phyloP scores from a whole-genome alignment of 2,797 vertebrate species.

The Amazonetta brasiliensis region DNA sequence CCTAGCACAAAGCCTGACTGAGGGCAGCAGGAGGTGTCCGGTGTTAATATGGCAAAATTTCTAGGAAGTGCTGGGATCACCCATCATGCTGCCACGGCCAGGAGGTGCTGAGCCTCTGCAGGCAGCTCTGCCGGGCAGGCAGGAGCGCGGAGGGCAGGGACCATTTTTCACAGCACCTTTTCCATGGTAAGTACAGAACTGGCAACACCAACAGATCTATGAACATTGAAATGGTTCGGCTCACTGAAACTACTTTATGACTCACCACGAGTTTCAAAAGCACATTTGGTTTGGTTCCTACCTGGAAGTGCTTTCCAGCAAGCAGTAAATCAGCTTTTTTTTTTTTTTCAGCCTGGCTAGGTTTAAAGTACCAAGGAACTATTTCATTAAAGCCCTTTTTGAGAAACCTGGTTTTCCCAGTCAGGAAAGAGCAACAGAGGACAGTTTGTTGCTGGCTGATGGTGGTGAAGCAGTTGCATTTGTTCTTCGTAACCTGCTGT shows the following conservation, averaged over 20 bases:
- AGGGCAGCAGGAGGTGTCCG: too few species aligned
- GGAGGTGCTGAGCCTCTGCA: neutral
- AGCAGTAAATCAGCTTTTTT: neutral
- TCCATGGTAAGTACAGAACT: rapidly evolving
- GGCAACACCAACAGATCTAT: neutral
- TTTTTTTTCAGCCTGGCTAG: neutral
- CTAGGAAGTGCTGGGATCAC: too few species aligned
- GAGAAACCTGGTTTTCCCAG: neutral
- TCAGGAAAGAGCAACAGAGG: neutral
- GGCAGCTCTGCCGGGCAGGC: rapidly evolving
- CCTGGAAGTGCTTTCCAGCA: neutral
- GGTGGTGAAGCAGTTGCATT: neutral
- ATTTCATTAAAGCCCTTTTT: slow-evolving; percentile 9
- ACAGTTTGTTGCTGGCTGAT: neutral
- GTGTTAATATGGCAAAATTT: too few species aligned
- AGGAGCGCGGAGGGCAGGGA: neutral
- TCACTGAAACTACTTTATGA: neutral
- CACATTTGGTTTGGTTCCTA: neutral
- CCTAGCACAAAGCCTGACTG: too few species aligned
- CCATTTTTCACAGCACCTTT: neutral
- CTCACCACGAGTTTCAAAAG: neutral
- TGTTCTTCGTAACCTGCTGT: neutral
- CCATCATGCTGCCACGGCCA: rapidly evolving
- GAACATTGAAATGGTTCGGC: neutral
- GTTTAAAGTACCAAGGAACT: slow-evolving; percentile 5